Evolutionary conservation across 37 sponge, comb jelly and placozoan genomes (phyloP).

Genomic region (Oopsacas minuta): DNA sequence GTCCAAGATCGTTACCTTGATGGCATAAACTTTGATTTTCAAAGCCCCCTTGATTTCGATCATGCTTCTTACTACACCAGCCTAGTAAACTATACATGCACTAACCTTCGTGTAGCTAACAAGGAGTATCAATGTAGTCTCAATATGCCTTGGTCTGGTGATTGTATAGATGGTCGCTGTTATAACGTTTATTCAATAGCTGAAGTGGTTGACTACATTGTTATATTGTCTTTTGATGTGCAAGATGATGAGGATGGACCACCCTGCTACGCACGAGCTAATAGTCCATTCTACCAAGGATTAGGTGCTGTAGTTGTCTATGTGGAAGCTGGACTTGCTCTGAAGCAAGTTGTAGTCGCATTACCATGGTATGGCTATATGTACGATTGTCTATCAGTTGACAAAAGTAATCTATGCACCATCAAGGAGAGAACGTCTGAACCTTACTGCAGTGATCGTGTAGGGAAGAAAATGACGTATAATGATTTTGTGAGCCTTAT

Average conservation of each 20-base stretch:
- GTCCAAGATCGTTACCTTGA: not conserved
- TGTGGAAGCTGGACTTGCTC: not conserved
- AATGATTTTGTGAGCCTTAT: not conserved
- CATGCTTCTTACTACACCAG: not conserved
- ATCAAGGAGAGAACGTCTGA: not conserved
- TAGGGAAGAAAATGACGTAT: not conserved
- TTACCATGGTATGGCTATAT: conserved; percentile 4
- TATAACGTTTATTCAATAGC: not conserved
- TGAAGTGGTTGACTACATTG: not conserved
- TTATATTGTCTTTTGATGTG: not conserved
- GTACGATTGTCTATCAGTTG: not conserved
- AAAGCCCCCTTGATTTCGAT: conserved; percentile 8
- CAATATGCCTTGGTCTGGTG: not conserved
- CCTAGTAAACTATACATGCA: conserved; percentile 4
- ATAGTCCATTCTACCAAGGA: not conserved
- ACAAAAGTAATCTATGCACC: not conserved
- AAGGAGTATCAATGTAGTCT: not conserved
- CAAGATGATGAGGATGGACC: not conserved
- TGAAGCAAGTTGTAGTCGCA: not conserved
- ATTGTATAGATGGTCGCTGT: conserved; percentile 4
- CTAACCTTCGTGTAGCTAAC: not conserved
- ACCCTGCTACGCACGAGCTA: not conserved
- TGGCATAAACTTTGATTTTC: not conserved
- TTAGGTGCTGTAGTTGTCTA: conserved; percentile 1
- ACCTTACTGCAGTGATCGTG: not conserved